Conservation (phyloP, 1,140 invertebrate genomes). For the Vanessa tameamea region DNA sequence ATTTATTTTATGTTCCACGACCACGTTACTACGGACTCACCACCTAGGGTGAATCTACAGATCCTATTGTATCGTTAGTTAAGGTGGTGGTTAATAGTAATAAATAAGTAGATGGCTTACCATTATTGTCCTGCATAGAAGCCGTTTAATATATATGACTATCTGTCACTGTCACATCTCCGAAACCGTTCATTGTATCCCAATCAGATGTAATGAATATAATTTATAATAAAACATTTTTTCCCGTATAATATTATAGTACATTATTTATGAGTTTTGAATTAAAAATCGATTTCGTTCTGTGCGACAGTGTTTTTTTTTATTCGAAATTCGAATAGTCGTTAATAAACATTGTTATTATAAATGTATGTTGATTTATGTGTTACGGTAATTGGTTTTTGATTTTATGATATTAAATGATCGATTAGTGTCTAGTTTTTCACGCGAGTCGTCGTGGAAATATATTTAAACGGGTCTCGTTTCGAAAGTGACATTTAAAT, state of each 20-base stretch:
- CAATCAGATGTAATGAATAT: constrained; percentile 22
- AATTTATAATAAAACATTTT: neutral
- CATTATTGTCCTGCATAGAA: neutral
- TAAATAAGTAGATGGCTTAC: neutral
- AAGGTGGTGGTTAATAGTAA: too few relatives aligned
- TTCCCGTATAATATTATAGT: constrained; percentile 8
- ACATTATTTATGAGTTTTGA: neutral
- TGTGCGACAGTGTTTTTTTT: neutral
- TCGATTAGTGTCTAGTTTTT: too few relatives aligned
- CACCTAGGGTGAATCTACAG: neutral
- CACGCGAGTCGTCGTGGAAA: too few relatives aligned
- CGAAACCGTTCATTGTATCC: constrained; percentile 30
- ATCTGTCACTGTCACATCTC: constrained; percentile 16
- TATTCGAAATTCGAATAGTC: neutral
- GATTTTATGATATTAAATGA: too few relatives aligned
- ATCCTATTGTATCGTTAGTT: neutral
- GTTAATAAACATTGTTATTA: too few relatives aligned
- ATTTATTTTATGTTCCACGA: neutral
- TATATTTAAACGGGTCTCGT: too few relatives aligned
- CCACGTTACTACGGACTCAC: neutral
- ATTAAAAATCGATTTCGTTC: constrained; percentile 26
- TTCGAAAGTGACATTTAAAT: too few relatives aligned
- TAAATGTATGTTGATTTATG: too few relatives aligned
- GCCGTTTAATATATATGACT: neutral
- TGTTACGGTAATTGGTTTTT: too few relatives aligned